Evolutionary conservation across 2,113 vertebrate genomes (phyloP).

Genomic region (Bolborhynchus lineola): DNA sequence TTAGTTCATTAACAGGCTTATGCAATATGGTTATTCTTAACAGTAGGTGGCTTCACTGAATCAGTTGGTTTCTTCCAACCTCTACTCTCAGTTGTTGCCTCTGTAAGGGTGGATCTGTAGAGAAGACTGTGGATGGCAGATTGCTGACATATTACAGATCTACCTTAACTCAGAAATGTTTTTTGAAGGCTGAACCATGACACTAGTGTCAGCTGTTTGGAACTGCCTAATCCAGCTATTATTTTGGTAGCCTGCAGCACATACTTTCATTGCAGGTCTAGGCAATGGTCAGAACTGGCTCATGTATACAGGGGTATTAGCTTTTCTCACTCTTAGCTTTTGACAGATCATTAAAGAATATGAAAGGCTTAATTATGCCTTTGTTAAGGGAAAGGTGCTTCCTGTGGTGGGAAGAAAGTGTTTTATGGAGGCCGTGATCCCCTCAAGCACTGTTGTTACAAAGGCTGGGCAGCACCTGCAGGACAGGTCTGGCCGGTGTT

Average conservation of each 20-base stretch:
- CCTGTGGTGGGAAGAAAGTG: not conserved
- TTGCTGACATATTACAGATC: not conserved
- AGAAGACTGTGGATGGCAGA: not conserved
- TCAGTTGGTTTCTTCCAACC: not conserved
- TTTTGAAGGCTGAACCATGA: not conserved
- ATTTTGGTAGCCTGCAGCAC: not conserved
- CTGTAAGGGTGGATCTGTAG: not conserved
- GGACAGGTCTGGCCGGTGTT: not conserved
- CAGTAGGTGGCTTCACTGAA: not conserved
- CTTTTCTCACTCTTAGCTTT: not conserved
- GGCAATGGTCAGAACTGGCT: not conserved
- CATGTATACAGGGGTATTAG: not conserved
- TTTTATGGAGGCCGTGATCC: not conserved
- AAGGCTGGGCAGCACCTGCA: not conserved
- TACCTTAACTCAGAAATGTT: not conserved
- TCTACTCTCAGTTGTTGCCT: not conserved
- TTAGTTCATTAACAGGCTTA: not conserved
- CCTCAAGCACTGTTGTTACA: not conserved
- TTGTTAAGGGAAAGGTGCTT: not conserved
- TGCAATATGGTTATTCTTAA: not conserved
- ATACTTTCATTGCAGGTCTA: not conserved
- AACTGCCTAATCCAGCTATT: not conserved
- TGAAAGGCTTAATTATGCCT: not conserved
- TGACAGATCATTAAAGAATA: not conserved
- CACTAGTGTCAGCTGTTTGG: not conserved